Base-by-base conservation (phyloP, 1,140 invertebrate species). In the Microplitis demolitor region DNA sequence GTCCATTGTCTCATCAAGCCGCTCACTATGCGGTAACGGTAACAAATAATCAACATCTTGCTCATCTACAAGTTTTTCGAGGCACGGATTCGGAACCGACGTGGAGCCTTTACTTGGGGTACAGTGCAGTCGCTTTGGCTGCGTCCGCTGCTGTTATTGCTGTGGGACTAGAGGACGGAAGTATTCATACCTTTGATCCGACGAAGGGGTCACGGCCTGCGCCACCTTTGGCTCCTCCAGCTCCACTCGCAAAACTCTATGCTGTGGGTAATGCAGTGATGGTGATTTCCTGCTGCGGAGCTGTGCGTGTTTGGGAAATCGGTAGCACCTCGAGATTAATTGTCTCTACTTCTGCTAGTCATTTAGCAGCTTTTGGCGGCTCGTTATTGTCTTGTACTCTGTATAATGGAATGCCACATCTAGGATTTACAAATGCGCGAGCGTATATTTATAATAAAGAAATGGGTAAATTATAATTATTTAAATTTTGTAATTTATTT, bases 81-180 rank as follows among this genome's bases (percentile, higher is more conserved):
- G 91, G 81, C 77, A 88, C 83, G 78, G 89, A 80, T 84, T 88
- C 71, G 79, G 89, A 80, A 88, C 88, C 80, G 82, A 77, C 83
- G 3, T 87, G 85, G 86, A 82, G 87, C 73, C 71, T 86, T 4
- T 85, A 83, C 79, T 76, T 87, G 4, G 86, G 86, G 37, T 87
- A 87, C 51, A 82, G 70, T 51, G 80, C 82, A 0, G 83, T 86
- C 3, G 86, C 83, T 4, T 71, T 87, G 3, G 82, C 84, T 5
- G 82, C 80, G 2, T 83, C 86, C 2, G 81, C 85, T 33, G 83
- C 88, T 16, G 88, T 91, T 67, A 88, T 91, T 56, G 90, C 88
- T 75, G 84, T 92, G 60, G 88, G 89, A 37, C 91, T 93, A 79
- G 90, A 90, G 64, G 92, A 95, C 83, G 88, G 89, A 31, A 89